These are phyloP conservation scores for Tachyglossus aculeatus DNA, from an alignment of 2,797 vertebrate genomes.

Conservation along the genomic window DNA sequence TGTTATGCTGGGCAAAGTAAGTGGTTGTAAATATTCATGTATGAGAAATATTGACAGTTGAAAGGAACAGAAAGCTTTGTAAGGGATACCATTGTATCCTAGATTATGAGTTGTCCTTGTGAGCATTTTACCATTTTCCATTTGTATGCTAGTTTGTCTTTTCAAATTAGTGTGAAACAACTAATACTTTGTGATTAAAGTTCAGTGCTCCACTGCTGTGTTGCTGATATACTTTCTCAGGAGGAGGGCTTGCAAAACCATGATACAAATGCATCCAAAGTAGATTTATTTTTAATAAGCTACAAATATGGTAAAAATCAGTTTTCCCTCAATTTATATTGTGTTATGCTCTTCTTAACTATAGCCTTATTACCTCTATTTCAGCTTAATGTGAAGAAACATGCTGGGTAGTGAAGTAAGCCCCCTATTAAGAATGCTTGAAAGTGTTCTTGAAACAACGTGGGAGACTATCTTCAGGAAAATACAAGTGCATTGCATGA, in stretches of 20 bases:
- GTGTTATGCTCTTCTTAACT: not conserved
- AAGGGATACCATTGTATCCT: not conserved
- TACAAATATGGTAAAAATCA: not conserved
- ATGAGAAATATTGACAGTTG: not conserved
- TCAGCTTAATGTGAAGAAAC: not conserved
- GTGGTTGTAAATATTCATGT: not conserved
- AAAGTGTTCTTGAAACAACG: not conserved
- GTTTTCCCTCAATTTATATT: not conserved
- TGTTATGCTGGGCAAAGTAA: not conserved
- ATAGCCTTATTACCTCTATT: not conserved
- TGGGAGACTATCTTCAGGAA: no score
- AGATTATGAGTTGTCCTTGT: not conserved
- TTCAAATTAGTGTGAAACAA: conserved; percentile 10
- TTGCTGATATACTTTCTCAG: not conserved
- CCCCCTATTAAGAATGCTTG: not conserved
- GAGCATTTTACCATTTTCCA: not conserved
- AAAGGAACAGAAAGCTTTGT: not conserved
- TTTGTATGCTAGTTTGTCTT: not conserved
- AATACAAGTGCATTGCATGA: no score
- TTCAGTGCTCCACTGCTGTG: not conserved
- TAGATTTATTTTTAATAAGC: not conserved
- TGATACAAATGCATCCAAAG: not conserved
- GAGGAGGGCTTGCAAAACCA: not conserved
- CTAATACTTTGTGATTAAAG: not conserved
- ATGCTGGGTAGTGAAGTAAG: not conserved